Evolutionary conservation across 2,797 vertebrate genomes (phyloP).

Genomic region (Anomalospiza imberbis): DNA sequence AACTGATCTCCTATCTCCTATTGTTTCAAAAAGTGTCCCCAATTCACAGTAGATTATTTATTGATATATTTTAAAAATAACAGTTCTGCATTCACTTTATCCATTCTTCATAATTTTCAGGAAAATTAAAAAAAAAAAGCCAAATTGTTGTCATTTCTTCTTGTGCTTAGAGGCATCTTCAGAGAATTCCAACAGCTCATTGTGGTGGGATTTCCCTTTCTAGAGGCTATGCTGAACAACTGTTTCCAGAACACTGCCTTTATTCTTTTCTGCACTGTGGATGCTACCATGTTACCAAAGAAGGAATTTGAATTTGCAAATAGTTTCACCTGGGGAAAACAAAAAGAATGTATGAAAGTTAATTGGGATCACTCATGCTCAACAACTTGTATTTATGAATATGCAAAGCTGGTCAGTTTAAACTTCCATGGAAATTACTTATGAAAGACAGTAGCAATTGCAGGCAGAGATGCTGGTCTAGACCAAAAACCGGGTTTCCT

Average conservation of each 20-base stretch:
- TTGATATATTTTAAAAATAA: not conserved
- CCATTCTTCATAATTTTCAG: not conserved
- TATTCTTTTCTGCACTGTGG: not conserved
- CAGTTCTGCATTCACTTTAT: not conserved
- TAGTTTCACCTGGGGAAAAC: not conserved
- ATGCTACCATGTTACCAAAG: not conserved
- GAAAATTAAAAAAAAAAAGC: not conserved
- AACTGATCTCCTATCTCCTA: not conserved
- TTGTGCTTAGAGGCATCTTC: not conserved
- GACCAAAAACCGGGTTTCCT: not conserved
- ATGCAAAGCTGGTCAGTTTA: conserved; percentile 9
- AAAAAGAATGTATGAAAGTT: not conserved
- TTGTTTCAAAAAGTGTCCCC: not conserved
- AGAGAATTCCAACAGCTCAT: not conserved
- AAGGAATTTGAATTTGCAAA: not conserved
- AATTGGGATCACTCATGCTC: not conserved
- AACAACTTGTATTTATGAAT: conserved; percentile 6
- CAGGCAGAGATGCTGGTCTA: not conserved
- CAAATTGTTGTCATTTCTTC: not conserved
- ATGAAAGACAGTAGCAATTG: not conserved
- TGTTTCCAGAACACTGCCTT: not conserved
- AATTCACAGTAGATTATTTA: not conserved
- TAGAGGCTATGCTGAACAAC: not conserved
- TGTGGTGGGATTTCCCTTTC: not conserved
- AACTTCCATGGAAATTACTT: not conserved